Evolutionary conservation across 2,888 invertebrate species (phyloP), one percentile per base, ranked within the genome.

Genomic region (Ganaspis brasiliensis): DNA sequence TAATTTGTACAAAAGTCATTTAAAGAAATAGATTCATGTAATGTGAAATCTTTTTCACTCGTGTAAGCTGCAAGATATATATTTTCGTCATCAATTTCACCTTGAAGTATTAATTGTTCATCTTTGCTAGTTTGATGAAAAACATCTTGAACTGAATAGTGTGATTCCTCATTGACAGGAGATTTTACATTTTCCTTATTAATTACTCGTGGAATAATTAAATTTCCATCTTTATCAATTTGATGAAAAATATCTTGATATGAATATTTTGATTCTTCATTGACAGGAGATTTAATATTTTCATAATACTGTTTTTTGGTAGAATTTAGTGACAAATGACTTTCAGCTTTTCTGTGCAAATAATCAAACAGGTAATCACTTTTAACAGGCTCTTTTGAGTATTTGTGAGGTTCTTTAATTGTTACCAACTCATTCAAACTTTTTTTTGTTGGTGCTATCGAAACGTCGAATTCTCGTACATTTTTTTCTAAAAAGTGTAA

Each of bases 401-500:
- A 49, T 35, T 14, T 40, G 6, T 0, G 63, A 12, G 73, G n/a
- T 31, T 35, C 16, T 70, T 73, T 56, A 8, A 90, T 79, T 24
- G 71, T 37, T 2, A 87, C 83, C 0, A 56, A 16, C 63, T 84
- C 72, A 16, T 84, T 84, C 24, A 86, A 76, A 79, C 86, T 83
- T n/a, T 81, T 40, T 3, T 85, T 10, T 52, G 59, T 83, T 31
- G 84, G 79, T 63, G 86, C 77, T 74, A 73, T 78, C 10, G 78
- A 26, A 59, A 83, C 85, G 59, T 88, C 85, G 72, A 87, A 89
- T 12, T 81, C 77, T 1, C 88, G 76, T 5, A 90, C 87, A 31
- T 86, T 76, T 79, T 91, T 90, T 37, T 90, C 89, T 2, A 91
- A 31, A 57, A 87, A 91, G 56, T 90, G 88, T 37, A 90, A 76